phyloP scores from a whole-genome alignment of 2,797 vertebrate species.

The Leucoraja ocellata region DNA sequence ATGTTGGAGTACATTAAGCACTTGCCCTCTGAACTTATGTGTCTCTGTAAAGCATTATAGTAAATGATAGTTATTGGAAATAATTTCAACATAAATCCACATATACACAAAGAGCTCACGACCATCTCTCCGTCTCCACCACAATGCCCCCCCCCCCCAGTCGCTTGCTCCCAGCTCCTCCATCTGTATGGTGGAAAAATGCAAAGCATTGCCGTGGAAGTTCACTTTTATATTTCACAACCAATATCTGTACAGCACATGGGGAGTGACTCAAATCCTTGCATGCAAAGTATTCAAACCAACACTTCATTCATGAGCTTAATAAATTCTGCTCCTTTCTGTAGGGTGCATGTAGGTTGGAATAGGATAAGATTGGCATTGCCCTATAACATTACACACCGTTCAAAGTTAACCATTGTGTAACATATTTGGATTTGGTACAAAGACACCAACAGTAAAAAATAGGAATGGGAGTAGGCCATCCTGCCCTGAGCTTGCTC shows the following conservation, averaged over 20 bases:
- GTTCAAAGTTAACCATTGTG: not conserved
- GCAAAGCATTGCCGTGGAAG: too few relatives aligned
- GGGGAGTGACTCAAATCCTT: not conserved
- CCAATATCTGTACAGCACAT: not conserved
- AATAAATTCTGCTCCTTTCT: not conserved
- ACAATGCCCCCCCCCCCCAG: too few relatives aligned
- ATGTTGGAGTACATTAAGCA: conserved; percentile 22
- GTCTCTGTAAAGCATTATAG: not conserved
- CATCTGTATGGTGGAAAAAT: too few relatives aligned
- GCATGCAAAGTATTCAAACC: not conserved
- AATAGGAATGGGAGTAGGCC: too few relatives aligned
- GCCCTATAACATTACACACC: too few relatives aligned
- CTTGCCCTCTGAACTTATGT: conserved; percentile 17
- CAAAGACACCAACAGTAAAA: not conserved
- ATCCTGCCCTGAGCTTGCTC: too few relatives aligned
- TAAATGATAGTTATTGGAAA: not conserved
- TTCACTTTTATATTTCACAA: not conserved
- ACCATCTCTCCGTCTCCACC: not conserved
- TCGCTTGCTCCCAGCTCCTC: too few relatives aligned
- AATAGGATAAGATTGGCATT: not conserved
- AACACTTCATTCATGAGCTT: not conserved
- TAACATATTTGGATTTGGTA: not conserved
- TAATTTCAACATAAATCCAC: not conserved
- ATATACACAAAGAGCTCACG: not conserved
- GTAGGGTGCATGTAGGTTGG: not conserved